Evolutionary conservation across 2,888 invertebrate genomes (phyloP).

Genomic region (Patella depressa): DNA sequence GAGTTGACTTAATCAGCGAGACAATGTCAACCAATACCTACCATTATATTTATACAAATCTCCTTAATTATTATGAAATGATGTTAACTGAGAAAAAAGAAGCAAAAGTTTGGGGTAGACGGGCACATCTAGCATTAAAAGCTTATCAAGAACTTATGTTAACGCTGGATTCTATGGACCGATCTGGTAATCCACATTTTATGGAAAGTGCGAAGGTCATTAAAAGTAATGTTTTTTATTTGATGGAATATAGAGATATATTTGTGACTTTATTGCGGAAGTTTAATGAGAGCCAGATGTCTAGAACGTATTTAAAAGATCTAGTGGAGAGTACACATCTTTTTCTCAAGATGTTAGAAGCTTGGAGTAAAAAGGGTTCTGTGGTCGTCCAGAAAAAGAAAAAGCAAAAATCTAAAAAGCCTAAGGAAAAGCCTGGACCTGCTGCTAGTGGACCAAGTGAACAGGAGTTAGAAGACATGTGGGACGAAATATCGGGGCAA

Average conservation of each 20-base stretch:
- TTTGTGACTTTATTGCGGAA: constrained; percentile 84
- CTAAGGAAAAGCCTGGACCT: constrained; percentile 34
- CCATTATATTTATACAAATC: constrained; percentile 93
- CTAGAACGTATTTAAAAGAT: constrained; percentile 88
- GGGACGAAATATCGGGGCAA: constrained; percentile 71
- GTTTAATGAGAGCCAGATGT: constrained; percentile 89
- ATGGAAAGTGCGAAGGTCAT: constrained; percentile 87
- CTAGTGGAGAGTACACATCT: constrained; percentile 90
- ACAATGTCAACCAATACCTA: constrained; percentile 92
- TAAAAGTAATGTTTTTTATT: constrained; percentile 84
- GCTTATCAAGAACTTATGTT: constrained; percentile 87
- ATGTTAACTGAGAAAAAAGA: constrained; percentile 89
- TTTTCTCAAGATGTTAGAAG: constrained; percentile 90
- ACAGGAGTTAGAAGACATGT: constrained; percentile 69
- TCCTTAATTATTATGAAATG: constrained; percentile 87
- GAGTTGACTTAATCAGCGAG: constrained; percentile 91
- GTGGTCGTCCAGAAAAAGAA: constrained; percentile 68
- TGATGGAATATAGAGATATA: constrained; percentile 93
- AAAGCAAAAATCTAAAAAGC: constrained; percentile 55
- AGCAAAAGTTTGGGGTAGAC: constrained; percentile 83
- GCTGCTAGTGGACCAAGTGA: constrained; percentile 40
- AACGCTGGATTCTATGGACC: constrained; percentile 87
- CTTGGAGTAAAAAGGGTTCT: constrained; percentile 72
- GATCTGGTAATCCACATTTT: constrained; percentile 79
- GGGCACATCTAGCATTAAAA: constrained; percentile 85